phyloP scores from a whole-genome alignment of 2,888 invertebrate species.

The Nasonia oneida region DNA sequence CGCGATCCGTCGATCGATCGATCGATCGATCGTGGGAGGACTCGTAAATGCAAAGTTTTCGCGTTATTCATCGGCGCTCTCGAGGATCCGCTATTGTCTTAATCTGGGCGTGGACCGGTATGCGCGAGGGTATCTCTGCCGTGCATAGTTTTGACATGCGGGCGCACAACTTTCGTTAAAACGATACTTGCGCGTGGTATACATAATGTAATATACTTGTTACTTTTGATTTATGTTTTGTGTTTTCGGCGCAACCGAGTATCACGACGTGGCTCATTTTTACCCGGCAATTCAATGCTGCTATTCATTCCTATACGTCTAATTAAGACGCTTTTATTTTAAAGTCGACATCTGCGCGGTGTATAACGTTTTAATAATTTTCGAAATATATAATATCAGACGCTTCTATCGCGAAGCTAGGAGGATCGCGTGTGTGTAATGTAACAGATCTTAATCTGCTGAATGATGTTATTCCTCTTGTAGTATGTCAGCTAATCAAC shows the following conservation, averaged over 20 bases:
- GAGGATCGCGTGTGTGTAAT: neutral
- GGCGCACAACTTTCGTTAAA: slow-evolving; percentile 11
- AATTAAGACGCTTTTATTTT: slow-evolving; percentile 32
- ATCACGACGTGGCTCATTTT: slow-evolving; percentile 8
- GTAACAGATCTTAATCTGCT: slow-evolving; percentile 28
- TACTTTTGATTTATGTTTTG: slow-evolving; percentile 43
- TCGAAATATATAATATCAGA: neutral
- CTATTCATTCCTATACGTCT: neutral
- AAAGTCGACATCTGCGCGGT: neutral
- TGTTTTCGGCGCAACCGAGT: slow-evolving; percentile 4
- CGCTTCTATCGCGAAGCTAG: neutral
- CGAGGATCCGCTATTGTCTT: slow-evolving; percentile 49
- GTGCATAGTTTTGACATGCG: slow-evolving; percentile 16
- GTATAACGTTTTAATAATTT: neutral
- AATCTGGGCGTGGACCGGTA: slow-evolving; percentile 37
- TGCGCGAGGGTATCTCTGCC: neutral
- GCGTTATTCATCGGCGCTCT: neutral
- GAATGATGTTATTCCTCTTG: slow-evolving; percentile 23
- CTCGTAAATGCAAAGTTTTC: slow-evolving; percentile 42
- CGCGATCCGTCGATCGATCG: slow-evolving; percentile 38
- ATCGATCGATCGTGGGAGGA: slow-evolving; percentile 35
- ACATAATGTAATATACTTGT: slow-evolving; percentile 27
- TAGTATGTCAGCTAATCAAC: slow-evolving; percentile 28
- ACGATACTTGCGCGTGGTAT: neutral
- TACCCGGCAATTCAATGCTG: neutral